Percentiles rank a stretch among this genome's conserved stretches.
These are phyloP conservation scores for Hyperopisus bebe DNA, from an alignment of 2,113 vertebrate genomes.

Conservation along the genomic window DNA sequence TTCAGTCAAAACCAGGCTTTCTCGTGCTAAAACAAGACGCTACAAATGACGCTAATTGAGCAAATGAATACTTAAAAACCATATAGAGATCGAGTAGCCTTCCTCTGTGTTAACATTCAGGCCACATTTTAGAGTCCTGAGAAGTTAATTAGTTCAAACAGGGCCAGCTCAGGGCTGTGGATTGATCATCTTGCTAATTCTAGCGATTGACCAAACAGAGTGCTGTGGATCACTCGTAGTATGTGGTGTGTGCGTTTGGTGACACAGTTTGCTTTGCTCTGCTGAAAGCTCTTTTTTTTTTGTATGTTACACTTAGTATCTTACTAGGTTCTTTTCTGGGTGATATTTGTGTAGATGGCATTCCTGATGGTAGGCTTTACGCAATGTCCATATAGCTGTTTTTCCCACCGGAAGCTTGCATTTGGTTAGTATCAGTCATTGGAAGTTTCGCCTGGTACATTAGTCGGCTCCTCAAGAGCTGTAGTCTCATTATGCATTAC, in stretches of 20 bases:
- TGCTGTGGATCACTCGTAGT: not conserved
- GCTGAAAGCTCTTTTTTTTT: not conserved
- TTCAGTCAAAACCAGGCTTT: not conserved
- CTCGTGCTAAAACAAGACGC: not conserved
- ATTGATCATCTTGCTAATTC: not conserved
- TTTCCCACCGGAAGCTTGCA: not conserved
- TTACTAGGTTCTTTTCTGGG: not conserved
- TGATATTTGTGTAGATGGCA: not conserved
- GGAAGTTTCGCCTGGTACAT: not conserved
- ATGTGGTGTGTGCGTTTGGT: not conserved
- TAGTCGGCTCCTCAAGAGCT: not conserved
- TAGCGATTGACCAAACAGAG: not conserved
- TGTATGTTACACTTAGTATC: not conserved
- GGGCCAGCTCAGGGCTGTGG: not conserved
- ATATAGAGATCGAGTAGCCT: not conserved
- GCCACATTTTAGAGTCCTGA: not conserved
- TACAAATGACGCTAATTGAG: not conserved
- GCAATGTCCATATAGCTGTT: not conserved
- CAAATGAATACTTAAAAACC: not conserved
- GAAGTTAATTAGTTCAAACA: not conserved
- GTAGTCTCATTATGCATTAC: not conserved
- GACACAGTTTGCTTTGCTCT: not conserved
- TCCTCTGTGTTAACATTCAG: not conserved
- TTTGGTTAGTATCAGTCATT: not conserved
- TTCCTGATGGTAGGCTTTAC: not conserved